Evolutionary conservation across 2,113 vertebrate species (phyloP), one percentile per base, ranked within the genome.

Genomic region (Sinocyclocheilus rhinocerous): DNA sequence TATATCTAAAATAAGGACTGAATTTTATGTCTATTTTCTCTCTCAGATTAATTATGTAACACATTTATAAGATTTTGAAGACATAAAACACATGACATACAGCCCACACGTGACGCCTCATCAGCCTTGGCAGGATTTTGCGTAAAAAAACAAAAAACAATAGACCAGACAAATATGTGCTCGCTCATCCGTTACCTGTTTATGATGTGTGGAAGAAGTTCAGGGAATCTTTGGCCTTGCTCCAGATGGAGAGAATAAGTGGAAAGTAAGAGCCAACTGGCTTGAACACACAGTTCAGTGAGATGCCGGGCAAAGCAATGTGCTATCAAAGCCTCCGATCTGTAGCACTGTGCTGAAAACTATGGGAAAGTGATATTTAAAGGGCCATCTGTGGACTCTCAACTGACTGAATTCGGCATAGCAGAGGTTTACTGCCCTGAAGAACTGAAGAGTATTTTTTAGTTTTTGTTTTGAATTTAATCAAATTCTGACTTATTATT

Each of bases 161-260:
- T 6, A 29, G 16, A 63, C 16, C 39, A 76, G 36, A 82, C 70
- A 82, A 85, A 55, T 82, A 76, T 67, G 36, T 77, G 84, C 24
- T 76, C 59, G 12, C 83, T 76, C 87, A 81, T 84, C 59, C 55
- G 15, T 85, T 59, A 76, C 33, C 69, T 81, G 67, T 79, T 79
- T 59, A 57, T 84, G 83, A 82, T 85, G 72, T 79, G 80, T 88
- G 83, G 70, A 84, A 75, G 59, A 67, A 82, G 83, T 87, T 87
- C 83, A 89, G 45, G 79, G 57, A 83, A 72, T 83, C 29, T 29
- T 39, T 89, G 88, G 79, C 86, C 20, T 26, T 20, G 29, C 80
- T 87, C 80, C 79, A 76, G 85, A 83, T n/a, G 20, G 61, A 85
- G 48, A 83, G 18, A 83, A 70, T 70, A 70, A 70, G 57, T 9